Evolutionary conservation across 2,888 invertebrate species (phyloP), one percentile per base, ranked within the genome.

Genomic region (Scelioninae gen. 2): DNA sequence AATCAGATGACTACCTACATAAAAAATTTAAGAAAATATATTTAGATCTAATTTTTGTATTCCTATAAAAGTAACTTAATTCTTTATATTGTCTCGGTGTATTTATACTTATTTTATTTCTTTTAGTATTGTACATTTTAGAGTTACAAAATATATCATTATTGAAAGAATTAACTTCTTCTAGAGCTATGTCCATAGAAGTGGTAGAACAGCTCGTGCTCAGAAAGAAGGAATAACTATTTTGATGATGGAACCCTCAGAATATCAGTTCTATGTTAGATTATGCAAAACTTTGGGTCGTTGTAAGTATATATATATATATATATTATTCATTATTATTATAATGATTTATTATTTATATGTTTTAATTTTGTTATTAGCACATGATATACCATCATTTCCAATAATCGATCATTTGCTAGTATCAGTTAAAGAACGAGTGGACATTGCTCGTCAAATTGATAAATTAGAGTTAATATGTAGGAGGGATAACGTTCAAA

Each of bases 171-270:
- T n/a, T n/a, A n/a, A n/a, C n/a, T 11, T 41, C 28, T 53, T 61
- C 5, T 18, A 93, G 92, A 93, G 94, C 83, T 99, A 99, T 85
- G 93, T 99, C 0, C 99, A 99, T 84, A 90, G 99, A 71, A 97
- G 97, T 82, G 99, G 99, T 0, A 89, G 99, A 61, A 99, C 99
- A 0, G 99, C 98, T 0, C 89, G 99, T 55, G 97, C 96, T 0
- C 90, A 90, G 61, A 91, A 92, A 71, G 92, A 95, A 81, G 99
- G 99, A 0, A 91, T 98, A 7, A 96, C 98, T 2, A 91, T 99
- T 1, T 89, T 98, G 74, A 89, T 99, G 79, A 93, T 98, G 87
- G 96, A 96, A 81, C 95, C 97, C 0, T 90, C 91, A 0, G 98
- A 98, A 84, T 90, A 93, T 0, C 90, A 89, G 68, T 90, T 90